Evolutionary conservation across 2,113 vertebrate genomes (phyloP).

Genomic region (Gobiocypris rarus): DNA sequence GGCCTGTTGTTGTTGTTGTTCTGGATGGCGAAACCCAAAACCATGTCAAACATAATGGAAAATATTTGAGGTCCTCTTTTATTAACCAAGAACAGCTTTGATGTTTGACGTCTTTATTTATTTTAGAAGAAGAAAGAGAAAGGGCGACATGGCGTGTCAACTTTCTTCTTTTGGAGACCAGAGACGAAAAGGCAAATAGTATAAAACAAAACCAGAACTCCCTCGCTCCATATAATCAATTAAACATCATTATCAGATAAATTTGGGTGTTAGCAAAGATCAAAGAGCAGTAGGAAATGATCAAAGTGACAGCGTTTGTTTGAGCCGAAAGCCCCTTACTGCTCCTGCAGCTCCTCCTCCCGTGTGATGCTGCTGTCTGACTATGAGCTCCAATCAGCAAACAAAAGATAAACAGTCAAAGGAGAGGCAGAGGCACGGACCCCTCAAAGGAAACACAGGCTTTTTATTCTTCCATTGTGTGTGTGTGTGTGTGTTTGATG

Average conservation of each 20-base stretch:
- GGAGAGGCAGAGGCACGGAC: neutral
- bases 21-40: constrained; percentile 89
- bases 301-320: constrained; percentile 70
- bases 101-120: constrained; percentile 85
- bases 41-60: constrained; percentile 92
- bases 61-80: constrained; percentile 87
- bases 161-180: constrained; percentile 65
- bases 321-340: constrained; percentile 60
- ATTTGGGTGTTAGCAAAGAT: constrained; percentile 61
- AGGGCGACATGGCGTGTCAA: constrained; percentile 71
- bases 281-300: constrained; percentile 68
- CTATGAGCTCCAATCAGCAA: constrained; percentile 40
- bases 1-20: constrained; percentile 81
- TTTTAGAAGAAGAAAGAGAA: constrained; percentile 79
- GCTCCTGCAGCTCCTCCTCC: constrained; percentile 59
- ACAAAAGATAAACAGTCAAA: constrained; percentile 39
- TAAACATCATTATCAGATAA: constrained; percentile 71
- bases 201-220: constrained; percentile 66
- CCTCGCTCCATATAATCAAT: constrained; percentile 75
- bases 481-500: neutral
- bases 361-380: constrained; percentile 35
- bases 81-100: constrained; percentile 91
- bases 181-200: constrained; percentile 56
- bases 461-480: constrained; percentile 10
- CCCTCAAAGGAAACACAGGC: neutral